Percentiles rank a stretch among this genome's conserved stretches.
Conservation (phyloP, 2,113 vertebrate species). For the Pygoscelis adeliae region DNA sequence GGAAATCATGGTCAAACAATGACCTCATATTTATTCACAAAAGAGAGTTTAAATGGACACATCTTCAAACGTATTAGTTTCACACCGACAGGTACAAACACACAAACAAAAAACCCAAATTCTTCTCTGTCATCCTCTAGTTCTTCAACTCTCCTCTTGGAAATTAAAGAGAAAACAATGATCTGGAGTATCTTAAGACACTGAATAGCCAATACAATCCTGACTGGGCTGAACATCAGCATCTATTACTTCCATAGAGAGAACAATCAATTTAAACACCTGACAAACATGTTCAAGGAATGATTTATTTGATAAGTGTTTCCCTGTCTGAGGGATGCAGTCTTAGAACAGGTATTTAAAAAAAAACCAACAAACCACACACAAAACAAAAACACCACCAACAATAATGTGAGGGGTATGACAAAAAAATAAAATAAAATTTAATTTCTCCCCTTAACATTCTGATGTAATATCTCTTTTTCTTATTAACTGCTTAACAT, state of each 20-base stretch:
- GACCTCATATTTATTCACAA: background rate
- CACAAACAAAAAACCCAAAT: rapidly evolving
- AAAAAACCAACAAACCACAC: background rate
- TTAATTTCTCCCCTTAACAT: background rate
- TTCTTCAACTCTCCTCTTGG: background rate
- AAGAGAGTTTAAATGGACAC: background rate
- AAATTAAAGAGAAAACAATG: background rate
- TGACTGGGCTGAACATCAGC: background rate
- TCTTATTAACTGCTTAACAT: background rate
- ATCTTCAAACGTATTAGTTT: background rate
- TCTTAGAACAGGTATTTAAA: background rate
- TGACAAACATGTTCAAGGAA: background rate
- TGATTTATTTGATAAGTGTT: background rate
- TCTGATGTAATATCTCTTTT: background rate
- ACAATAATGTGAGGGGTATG: rapidly evolving
- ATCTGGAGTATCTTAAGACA: background rate
- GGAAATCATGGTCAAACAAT: background rate
- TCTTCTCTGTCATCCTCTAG: background rate
- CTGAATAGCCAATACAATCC: background rate
- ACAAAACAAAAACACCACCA: background rate
- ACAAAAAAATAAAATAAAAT: background rate
- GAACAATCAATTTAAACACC: background rate
- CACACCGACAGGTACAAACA: rapidly evolving
- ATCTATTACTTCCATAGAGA: background rate
- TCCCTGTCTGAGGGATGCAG: background rate